Evolutionary conservation across 2,888 invertebrate species (phyloP).

Genomic region (Ennomos quercinarius): DNA sequence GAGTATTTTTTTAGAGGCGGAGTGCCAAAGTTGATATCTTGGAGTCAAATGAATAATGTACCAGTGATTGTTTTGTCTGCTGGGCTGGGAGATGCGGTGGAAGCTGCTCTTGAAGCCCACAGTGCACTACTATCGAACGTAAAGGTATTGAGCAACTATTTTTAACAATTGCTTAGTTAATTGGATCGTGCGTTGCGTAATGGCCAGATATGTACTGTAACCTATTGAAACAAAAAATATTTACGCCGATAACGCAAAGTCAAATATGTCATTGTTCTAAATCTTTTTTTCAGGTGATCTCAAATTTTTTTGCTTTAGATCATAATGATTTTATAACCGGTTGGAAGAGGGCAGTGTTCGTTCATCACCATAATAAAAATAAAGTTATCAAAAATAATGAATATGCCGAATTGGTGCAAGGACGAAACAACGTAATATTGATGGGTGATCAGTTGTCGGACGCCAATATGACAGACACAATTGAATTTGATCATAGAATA

Average conservation of each 20-base stretch:
- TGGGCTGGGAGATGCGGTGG: not conserved
- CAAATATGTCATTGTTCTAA: too few species aligned
- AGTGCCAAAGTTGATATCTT: not conserved
- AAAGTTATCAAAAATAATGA: not conserved
- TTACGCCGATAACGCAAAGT: too few species aligned
- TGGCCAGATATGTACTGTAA: too few species aligned
- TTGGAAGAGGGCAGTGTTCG: not conserved
- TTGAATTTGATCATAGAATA: not conserved
- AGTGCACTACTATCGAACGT: not conserved
- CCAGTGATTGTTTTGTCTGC: constrained; percentile 1
- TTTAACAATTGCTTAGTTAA: too few species aligned
- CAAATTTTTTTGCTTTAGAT: not conserved
- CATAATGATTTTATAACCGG: not conserved
- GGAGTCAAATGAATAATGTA: constrained; percentile 1
- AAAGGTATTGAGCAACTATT: not conserved
- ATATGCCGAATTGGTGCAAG: not conserved
- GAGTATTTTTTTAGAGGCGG: not conserved
- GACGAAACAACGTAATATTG: constrained; percentile 3
- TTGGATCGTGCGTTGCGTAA: too few species aligned
- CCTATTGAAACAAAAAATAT: too few species aligned
- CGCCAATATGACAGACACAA: constrained; percentile 1
- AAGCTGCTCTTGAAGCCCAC: not conserved
- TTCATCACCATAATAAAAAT: constrained; percentile 3
- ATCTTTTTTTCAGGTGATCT: constrained; percentile 3
- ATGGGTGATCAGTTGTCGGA: constrained; percentile 2